Base-by-base conservation (phyloP, 2,888 invertebrate species). In the Eupeodes luniger region DNA sequence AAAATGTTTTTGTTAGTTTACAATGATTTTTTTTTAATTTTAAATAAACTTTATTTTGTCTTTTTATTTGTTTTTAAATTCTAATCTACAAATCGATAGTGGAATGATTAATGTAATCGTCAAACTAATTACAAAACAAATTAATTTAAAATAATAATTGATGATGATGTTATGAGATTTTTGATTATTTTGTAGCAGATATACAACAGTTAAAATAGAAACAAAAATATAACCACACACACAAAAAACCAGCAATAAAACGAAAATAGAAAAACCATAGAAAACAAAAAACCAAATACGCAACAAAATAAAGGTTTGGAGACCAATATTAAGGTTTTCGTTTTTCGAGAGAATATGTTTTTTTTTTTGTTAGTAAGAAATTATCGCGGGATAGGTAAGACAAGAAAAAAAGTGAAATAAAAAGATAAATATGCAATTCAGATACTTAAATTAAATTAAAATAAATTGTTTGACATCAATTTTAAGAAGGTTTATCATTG, bases 361-460 rank as follows among this genome's bases (percentile, higher is more conserved):
- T 72, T 67, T 67, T 19, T 64, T 75, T 84, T 83, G 83, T 87
- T 87, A 88, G 88, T 88, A 88, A 79, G 87, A 87, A 88, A 88
- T 64, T 78, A 88, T 81, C 88, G 88, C 88, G 88, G 88, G 88
- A 88, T 88, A 88, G 88, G 88, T 88, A 85, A 88, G 88, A 88
- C 85, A 88, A 88, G 88, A 88, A 88, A 88, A 88, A 88, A 88
- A 85, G 88, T 85, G 88, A 88, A 88, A 88, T 88, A 88, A 88
- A 85, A 88, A 88, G 85, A 74, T 88, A 85, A 88, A 88, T 88
- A 85, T 88, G 88, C 88, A 77, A 85, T 81, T 88, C 88, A 81
- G 69, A 81, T 85, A 88, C 88, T 75, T 85, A 85, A 82, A 88
- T 62, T 79, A 76, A 81, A 88, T 80, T 57, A 74, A 76, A 80